These are phyloP conservation scores for Hirundo rustica DNA, from an alignment of 2,797 vertebrate genomes.

Conservation along the genomic window DNA sequence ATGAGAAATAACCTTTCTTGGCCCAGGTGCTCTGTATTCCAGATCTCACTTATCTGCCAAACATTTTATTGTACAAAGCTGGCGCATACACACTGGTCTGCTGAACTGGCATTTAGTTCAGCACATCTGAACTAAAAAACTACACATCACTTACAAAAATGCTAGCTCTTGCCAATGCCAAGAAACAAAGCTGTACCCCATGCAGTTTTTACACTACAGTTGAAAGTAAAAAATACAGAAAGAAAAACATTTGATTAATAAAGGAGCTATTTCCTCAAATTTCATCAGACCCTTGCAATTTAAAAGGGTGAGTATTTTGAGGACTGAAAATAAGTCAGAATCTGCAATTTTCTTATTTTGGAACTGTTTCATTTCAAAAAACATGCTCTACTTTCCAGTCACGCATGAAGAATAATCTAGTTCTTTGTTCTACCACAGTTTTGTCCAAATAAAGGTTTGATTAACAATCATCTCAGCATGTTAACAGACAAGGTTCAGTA, in stretches of 20 bases:
- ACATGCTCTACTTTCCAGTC: conserved; percentile 35
- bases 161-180: conserved; percentile 36
- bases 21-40: conserved; percentile 11
- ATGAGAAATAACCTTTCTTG: neutral
- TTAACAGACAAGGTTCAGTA: conserved; percentile 48
- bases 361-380: conserved; percentile 32
- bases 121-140: too few species aligned
- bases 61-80: conserved; percentile 9
- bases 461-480: conserved; percentile 54
- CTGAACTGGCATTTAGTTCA: conserved; percentile 26
- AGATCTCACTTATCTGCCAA: conserved; percentile 1
- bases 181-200: conserved; percentile 56
- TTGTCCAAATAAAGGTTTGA: conserved; percentile 37
- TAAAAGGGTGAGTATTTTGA: conserved; percentile 19
- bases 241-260: conserved; percentile 61
- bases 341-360: conserved; percentile 48
- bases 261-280: conserved; percentile 61
- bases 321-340: conserved; percentile 39
- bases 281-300: conserved; percentile 40
- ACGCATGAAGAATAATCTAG: neutral
- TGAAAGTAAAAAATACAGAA: conserved; percentile 54
- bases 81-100: neutral
- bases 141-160: conserved; percentile 53
- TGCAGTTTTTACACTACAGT: neutral
- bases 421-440: conserved; percentile 31